Conservation (phyloP, 2,797 vertebrate genomes). For the Yasuhikotakia modesta region DNA sequence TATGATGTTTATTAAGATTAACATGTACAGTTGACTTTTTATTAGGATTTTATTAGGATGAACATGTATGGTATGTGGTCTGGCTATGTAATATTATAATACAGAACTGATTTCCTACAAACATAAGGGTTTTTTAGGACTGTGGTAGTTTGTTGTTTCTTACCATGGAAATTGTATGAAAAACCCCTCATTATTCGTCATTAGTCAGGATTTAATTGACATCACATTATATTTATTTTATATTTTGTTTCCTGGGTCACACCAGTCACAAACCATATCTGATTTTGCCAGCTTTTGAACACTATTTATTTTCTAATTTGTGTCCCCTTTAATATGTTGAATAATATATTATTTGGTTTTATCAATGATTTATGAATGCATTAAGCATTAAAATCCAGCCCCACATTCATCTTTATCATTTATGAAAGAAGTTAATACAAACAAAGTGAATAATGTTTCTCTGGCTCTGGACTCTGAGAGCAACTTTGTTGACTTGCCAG, state of each 20-base stretch:
- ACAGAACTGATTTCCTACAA: neutral
- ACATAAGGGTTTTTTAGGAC: no score
- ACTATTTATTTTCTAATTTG: neutral
- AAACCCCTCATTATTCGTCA: constrained; percentile 1
- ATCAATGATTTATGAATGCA: neutral
- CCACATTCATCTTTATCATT: constrained; percentile 8
- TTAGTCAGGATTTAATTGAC: neutral
- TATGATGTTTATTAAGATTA: no score
- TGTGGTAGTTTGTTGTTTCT: neutral
- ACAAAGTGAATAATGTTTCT: neutral
- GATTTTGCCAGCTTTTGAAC: neutral
- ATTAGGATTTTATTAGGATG: no score
- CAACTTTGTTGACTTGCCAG: neutral
- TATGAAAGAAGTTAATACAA: neutral
- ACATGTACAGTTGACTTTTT: no score
- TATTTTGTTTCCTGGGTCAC: neutral
- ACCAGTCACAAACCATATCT: no score
- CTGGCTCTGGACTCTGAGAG: no score
- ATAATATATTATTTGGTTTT: constrained; percentile 7
- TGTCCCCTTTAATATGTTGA: neutral
- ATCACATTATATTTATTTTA: neutral
- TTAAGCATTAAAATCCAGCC: constrained; percentile 5
- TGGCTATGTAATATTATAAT: neutral
- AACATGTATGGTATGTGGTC: no score
- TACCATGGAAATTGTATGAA: neutral